phyloP scores from a whole-genome alignment of 2,113 vertebrate genomes.

The Cyanoramphus novaezelandiae region DNA sequence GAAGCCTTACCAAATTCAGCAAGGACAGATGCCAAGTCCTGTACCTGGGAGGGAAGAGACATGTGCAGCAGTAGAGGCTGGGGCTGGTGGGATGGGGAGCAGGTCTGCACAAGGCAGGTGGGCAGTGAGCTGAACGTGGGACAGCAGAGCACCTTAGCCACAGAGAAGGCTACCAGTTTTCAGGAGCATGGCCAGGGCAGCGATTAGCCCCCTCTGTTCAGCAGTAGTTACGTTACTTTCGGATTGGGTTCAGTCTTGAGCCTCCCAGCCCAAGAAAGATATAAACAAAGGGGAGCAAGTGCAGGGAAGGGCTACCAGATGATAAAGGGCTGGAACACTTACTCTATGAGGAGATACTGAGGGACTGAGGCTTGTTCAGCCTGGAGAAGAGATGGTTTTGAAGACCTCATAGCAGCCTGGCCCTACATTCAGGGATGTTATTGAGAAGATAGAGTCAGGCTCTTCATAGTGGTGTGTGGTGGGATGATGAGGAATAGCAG shows the following conservation, averaged over 20 bases:
- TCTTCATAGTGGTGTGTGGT: not conserved
- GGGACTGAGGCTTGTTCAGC: not conserved
- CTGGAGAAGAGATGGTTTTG: not conserved
- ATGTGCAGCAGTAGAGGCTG: not conserved
- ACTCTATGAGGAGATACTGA: not conserved
- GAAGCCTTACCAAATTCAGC: not conserved
- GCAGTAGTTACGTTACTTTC: not conserved
- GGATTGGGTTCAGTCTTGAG: not conserved
- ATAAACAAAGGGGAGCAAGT: not conserved
- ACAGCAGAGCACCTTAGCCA: not conserved
- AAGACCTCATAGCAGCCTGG: not conserved
- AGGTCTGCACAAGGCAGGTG: not conserved
- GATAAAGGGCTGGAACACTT: not conserved
- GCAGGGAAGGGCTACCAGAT: not conserved
- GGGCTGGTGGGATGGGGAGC: not conserved
- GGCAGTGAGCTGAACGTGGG: not conserved
- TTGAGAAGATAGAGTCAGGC: not conserved
- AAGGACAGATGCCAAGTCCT: not conserved
- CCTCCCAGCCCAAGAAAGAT: not conserved
- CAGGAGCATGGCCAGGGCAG: not conserved
- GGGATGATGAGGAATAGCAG: not conserved
- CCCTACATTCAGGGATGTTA: not conserved
- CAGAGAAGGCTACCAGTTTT: not conserved
- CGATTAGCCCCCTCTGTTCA: not conserved
- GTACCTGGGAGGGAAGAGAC: not conserved